Evolutionary conservation across 2,888 invertebrate genomes (phyloP).

Genomic region (Brachylomia viminalis): DNA sequence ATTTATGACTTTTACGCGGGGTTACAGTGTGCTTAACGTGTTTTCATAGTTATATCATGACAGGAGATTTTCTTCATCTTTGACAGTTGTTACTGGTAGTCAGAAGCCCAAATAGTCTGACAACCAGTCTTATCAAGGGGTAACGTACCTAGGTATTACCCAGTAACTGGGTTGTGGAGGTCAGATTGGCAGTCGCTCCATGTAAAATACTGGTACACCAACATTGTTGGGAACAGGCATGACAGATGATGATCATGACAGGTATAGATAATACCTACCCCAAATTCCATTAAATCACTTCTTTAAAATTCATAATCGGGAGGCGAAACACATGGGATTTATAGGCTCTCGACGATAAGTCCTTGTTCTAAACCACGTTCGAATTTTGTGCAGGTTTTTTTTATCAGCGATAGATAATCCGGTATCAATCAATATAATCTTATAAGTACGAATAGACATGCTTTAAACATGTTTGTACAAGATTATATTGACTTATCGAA

Average conservation of each 20-base stretch:
- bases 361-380: slow-evolving; percentile 16
- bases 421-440: slow-evolving; percentile 60
- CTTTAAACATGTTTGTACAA: no score
- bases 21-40: no score
- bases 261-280: not conserved
- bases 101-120: no score
- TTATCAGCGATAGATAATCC: slow-evolving; percentile 59
- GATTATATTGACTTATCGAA: no score
- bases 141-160: no score
- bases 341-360: not conserved
- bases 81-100: no score
- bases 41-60: not conserved
- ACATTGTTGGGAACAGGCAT: no score
- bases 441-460: slow-evolving; percentile 39
- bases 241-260: not conserved
- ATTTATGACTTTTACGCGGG: slow-evolving; percentile 21
- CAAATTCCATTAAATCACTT: not conserved
- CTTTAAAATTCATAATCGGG: not conserved
- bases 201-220: no score
- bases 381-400: slow-evolving; percentile 9
- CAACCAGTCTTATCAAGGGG: no score
- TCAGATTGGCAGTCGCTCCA: no score
- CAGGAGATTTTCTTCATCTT: no score
- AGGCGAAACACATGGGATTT: not conserved
- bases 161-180: no score